Evolutionary conservation across 2,113 vertebrate species (phyloP), one percentile per base, ranked within the genome.

Genomic region (Campylorhamphus procurvoides): DNA sequence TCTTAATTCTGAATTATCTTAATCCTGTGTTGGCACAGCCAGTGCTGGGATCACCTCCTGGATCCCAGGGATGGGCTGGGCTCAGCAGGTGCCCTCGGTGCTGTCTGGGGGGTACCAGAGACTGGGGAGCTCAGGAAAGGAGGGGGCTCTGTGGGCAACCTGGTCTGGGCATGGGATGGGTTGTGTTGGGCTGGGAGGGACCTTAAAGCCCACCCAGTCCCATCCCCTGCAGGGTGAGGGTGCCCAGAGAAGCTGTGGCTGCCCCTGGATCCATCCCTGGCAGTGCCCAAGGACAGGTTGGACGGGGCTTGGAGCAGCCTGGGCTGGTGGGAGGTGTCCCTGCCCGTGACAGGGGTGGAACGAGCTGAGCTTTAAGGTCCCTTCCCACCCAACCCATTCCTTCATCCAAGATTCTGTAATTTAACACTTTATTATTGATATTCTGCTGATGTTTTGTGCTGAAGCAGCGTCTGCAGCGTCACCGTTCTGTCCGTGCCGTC

Each of bases 11-110:
- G 49, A 74, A 60, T 89, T 74, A 49, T 52, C 75, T 75, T n/a
- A 9, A 17, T 58, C 46, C 52, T 2, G 46, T 24, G 5, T 62
- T 17, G 18, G 55, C 49, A 0, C 66, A 12, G 84, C 47, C 73
- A 33, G 8, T 27, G 24, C 3, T 6, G 29, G 18, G 39, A 64
- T 60, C 14, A 2, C 53, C 59, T 67, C 35, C 6, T 29, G 42
- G 46, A 33, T 67, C 47, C 42, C 59, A 37, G 49, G 9, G 46
- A 15, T 15, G 3, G 44, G 42, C 66, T 22, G 77, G 17, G 64
- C 14, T 22, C 50, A 4, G 69, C 28, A 4, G 16, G 68, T 16
- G 10, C 1, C 3, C 53, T 16, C 6, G 0, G 39, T 2, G 6
- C 35, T 8, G 1, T 28, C 83, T 37, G 22, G 1, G n/a, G 44